phyloP scores from a whole-genome alignment of 1,140 invertebrate species.

The Drosophila parvula region DNA sequence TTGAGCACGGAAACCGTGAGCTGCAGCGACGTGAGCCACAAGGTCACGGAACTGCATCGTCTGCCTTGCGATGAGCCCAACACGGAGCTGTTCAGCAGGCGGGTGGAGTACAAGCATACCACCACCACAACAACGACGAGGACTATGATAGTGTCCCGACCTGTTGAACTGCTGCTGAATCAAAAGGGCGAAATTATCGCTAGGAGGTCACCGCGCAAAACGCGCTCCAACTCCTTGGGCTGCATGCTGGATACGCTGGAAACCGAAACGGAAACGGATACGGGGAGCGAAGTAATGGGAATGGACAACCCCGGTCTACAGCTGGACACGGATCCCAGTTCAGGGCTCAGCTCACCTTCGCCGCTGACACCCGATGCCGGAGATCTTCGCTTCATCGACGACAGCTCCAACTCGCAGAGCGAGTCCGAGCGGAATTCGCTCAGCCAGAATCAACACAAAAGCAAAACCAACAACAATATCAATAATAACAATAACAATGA shows the following conservation, averaged over 20 bases:
- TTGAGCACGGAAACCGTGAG: conserved; percentile 54
- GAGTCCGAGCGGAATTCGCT: conserved; percentile 73
- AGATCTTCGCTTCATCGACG: conserved; percentile 79
- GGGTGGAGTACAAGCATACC: conserved; percentile 58
- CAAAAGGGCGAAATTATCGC: conserved; percentile 72
- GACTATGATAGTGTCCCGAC: conserved; percentile 68
- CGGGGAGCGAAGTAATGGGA: conserved; percentile 6
- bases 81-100: conserved; percentile 45
- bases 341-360: conserved; percentile 52
- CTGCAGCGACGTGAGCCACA: conserved; percentile 53
- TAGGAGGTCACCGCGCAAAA: conserved; percentile 50
- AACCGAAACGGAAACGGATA: conserved; percentile 4
- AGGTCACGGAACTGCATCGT: conserved; percentile 51
- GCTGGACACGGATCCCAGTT: conserved; percentile 42
- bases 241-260: conserved; percentile 67
- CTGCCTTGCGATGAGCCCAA: conserved; percentile 50
- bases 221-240: conserved; percentile 75
- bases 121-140: conserved; percentile 71
- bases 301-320: conserved; percentile 42
- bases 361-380: conserved; percentile 55
- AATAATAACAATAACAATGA: conserved; percentile 40
- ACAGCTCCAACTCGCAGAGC: conserved; percentile 76
- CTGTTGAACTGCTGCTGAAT: conserved; percentile 74
- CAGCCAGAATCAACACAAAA: conserved; percentile 31
- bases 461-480: conserved; percentile 34